Percentiles rank a stretch among this genome's conserved stretches.
Conservation (phyloP, 2,888 invertebrate species). For the Cephus rjabovi region DNA sequence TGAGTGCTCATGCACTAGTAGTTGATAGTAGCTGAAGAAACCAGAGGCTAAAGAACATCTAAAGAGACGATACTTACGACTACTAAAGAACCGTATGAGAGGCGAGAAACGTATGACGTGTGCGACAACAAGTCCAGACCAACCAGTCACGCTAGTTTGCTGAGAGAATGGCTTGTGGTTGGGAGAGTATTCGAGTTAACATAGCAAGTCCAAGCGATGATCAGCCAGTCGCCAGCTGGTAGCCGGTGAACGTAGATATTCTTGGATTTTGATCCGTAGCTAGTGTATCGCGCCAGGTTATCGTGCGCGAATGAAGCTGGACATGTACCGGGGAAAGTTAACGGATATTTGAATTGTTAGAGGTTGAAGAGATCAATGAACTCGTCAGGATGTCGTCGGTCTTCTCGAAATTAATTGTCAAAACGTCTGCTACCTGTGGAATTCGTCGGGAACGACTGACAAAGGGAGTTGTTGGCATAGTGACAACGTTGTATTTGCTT, state of each 20-base stretch:
- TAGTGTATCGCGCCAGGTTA: constrained; percentile 1
- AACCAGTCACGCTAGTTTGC: constrained; percentile 10
- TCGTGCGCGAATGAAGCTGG: not conserved
- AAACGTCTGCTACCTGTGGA: constrained; percentile 71
- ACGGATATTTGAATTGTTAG: not conserved
- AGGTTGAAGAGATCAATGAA: not conserved
- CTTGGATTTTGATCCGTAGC: not conserved
- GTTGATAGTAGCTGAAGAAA: not conserved
- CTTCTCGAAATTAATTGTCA: constrained; percentile 75
- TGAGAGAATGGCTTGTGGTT: constrained; percentile 8
- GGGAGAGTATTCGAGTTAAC: constrained; percentile 6
- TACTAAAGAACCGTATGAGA: not conserved
- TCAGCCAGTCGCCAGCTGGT: constrained; percentile 56
- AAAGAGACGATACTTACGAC: not conserved
- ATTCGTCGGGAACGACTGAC: constrained; percentile 72
- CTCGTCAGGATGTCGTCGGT: constrained; percentile 70
- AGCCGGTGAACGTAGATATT: constrained; percentile 46
- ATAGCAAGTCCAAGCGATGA: constrained; percentile 18
- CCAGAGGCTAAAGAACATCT: not conserved
- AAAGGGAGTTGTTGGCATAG: constrained; percentile 73
- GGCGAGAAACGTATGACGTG: not conserved
- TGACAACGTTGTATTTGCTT: constrained; percentile 71
- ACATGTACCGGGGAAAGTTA: constrained; percentile 3
- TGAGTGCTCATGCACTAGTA: not conserved
- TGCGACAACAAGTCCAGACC: constrained; percentile 7